These are phyloP conservation scores for Hystrix cristata DNA, from an alignment of 2,113 vertebrate species.

Conservation along the genomic window DNA sequence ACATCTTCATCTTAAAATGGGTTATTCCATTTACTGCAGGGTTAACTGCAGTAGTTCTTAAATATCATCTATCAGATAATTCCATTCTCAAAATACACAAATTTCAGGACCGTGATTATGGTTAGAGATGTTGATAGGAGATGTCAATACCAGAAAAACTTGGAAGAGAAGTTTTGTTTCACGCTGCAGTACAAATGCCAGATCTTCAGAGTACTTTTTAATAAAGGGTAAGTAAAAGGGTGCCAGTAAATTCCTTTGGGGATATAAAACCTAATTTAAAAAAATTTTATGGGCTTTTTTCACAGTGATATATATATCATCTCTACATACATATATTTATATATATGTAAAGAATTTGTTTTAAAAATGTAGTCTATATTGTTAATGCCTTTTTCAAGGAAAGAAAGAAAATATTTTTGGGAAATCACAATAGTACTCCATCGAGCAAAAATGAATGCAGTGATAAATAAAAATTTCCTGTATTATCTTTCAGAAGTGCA, in stretches of 20 bases:
- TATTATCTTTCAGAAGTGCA: background rate
- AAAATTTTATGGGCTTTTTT: background rate
- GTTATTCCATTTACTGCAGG: background rate
- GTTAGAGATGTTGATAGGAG: background rate
- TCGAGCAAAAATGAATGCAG: background rate
- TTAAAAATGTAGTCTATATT: background rate
- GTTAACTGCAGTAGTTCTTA: background rate
- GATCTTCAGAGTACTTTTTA: background rate
- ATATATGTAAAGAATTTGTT: background rate
- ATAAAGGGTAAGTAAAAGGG: background rate
- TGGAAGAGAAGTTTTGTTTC: background rate
- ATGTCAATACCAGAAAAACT: background rate
- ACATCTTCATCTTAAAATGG: background rate
- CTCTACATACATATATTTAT: background rate
- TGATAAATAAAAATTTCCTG: background rate
- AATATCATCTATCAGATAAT: background rate
- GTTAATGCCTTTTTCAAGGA: slow-evolving; percentile 4
- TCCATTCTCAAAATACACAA: background rate
- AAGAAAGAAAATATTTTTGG: background rate
- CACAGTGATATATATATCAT: background rate
- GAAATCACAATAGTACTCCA: background rate
- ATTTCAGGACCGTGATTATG: background rate
- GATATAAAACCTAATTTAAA: background rate
- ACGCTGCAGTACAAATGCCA: background rate
- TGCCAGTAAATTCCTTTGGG: background rate